Conservation (phyloP, 2,797 vertebrate genomes). For the Myiothlypis coronata region DNA sequence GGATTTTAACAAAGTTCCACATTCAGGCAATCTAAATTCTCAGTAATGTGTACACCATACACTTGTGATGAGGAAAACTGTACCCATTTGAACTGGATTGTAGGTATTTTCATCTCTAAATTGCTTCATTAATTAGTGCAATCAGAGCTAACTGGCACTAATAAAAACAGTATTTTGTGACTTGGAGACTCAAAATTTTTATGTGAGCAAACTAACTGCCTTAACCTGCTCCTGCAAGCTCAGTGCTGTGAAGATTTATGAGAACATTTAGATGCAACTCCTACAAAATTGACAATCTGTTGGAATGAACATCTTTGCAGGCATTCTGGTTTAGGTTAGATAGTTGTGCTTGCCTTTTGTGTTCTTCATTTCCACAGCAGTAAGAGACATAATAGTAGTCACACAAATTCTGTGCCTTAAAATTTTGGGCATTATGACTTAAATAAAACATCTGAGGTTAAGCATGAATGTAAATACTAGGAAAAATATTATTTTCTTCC, state of each 20-base stretch:
- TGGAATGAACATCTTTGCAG: background rate
- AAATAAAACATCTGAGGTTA: background rate
- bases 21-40: background rate
- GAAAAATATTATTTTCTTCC: background rate
- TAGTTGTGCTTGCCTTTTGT: background rate
- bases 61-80: background rate
- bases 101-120: background rate
- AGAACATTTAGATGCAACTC: background rate
- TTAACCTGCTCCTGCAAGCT: background rate
- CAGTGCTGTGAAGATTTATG: background rate
- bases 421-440: background rate
- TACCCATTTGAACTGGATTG: accelerated
- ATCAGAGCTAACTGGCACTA: background rate
- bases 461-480: background rate
- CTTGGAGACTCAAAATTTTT: background rate
- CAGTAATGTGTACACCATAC: background rate
- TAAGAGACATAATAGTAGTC: background rate
- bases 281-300: background rate
- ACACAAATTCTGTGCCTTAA: background rate
- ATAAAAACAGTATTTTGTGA: background rate
- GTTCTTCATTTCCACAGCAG: background rate
- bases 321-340: background rate
- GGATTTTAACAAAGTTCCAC: background rate
- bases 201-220: background rate
- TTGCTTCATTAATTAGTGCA: background rate